These are phyloP conservation scores for Oncorhynchus gorbuscha DNA, from an alignment of 2,113 vertebrate species.

Conservation along the genomic window DNA sequence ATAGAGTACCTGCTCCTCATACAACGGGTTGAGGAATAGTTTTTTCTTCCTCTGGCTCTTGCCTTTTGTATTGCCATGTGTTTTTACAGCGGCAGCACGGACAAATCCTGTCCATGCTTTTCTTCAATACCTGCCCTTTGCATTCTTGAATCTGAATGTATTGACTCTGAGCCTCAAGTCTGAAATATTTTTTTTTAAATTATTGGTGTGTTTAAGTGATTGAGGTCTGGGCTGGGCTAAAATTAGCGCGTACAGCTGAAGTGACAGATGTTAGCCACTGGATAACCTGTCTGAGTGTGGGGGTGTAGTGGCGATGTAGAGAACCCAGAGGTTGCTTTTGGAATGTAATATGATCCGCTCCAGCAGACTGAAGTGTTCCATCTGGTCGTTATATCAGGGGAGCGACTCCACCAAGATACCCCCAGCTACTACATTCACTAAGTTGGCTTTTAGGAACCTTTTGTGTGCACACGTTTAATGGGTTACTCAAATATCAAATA, in stretches of 20 bases:
- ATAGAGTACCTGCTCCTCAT: conserved; percentile 16
- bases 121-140: neutral
- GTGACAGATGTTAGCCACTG: conserved; percentile 44
- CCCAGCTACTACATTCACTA: neutral
- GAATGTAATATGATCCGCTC: conserved; percentile 5
- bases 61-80: neutral
- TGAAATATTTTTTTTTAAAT: neutral
- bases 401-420: neutral
- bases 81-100: neutral
- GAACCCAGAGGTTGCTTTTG: conserved; percentile 45
- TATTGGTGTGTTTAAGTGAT: neutral
- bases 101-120: neutral
- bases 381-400: neutral
- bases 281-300: conserved; percentile 42
- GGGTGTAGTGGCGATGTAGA: conserved; percentile 35
- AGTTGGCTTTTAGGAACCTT: too few relatives aligned
- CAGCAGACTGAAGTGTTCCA: neutral
- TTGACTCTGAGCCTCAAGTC: conserved; percentile 37
- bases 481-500: too few relatives aligned
- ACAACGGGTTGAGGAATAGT: neutral
- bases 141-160: conserved; percentile 52
- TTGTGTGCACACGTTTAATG: too few relatives aligned
- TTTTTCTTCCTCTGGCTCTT: neutral
- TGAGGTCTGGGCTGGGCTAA: conserved; percentile 22
- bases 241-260: conserved; percentile 1